Base-by-base conservation (phyloP, 2,797 vertebrate genomes). In the Chloroceryle amazona region DNA sequence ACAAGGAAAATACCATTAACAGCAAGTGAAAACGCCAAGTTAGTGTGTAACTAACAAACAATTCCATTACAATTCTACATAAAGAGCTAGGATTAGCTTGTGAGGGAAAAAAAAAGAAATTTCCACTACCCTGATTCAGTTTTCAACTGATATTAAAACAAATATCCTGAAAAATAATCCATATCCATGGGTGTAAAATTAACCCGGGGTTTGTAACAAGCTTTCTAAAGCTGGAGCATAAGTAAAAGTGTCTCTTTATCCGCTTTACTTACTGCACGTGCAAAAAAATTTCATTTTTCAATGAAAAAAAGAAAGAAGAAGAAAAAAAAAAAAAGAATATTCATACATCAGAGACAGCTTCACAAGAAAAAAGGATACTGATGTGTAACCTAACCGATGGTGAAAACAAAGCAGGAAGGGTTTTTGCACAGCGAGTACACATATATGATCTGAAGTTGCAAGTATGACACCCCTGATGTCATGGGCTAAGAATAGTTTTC, bases 11-110 rank as follows among this genome's bases (percentile, higher is more conserved):
- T 63, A 55, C 55, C 42, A 81, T 37, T 90, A 89, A 86, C 19
- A 78, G 60, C 55, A 90, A 96, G 65, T 80, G 60, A 95, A 92
- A 86, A 96, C 25, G 74, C 21, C 7, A 35, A 84, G 93, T 70
- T 54, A 86, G 16, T 41, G 16, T 76, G 44, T 33, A 73, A 54
- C 62, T 63, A 95, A 58, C 58, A 58, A 87, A 81, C 4, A 44
- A 26, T 51, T 57, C 82, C 47, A 42, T 28, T 84, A 20, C 46
- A 75, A 80, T 75, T 91, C 28, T 26, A 31, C 6, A n/a, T 29
- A 46, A 89, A 60, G 47, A 81, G 91, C 35, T 17, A 75, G 13
- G 14, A 78, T 41, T 82, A 79, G 13, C 4, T 44, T 60, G 11
- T 14, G 33, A 84, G 8, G 19, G 4, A n/a, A 74, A 26, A 67